phyloP scores from a whole-genome alignment of 2,888 invertebrate genomes.

The Hirudinaria manillensis region DNA sequence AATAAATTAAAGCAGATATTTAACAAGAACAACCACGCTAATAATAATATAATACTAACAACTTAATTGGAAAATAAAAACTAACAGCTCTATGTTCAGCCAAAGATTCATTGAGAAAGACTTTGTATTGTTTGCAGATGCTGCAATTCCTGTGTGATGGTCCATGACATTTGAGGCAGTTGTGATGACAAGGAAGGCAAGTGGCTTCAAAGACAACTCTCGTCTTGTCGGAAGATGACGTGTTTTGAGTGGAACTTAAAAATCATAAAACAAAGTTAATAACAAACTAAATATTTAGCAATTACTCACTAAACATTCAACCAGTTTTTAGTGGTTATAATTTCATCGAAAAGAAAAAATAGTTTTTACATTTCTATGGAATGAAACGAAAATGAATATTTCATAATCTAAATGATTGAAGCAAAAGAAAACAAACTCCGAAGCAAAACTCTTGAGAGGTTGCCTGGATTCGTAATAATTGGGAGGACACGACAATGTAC shows the following conservation, averaged over 20 bases:
- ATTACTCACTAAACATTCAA: too few species aligned
- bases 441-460: too few species aligned
- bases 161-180: constrained; percentile 67
- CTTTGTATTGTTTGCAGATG: constrained; percentile 44
- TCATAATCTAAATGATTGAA: too few species aligned
- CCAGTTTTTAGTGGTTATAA: too few species aligned
- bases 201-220: constrained; percentile 64
- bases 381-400: too few species aligned
- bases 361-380: too few species aligned
- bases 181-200: constrained; percentile 71
- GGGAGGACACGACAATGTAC: constrained; percentile 30
- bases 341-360: too few species aligned
- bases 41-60: background rate
- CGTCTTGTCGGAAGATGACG: background rate
- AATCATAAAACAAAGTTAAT: background rate
- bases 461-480: constrained; percentile 61
- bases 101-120: constrained; percentile 39
- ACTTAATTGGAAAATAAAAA: background rate
- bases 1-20: too few species aligned
- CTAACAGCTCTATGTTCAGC: constrained; percentile 11
- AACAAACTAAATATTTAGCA: background rate
- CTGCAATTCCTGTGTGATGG: constrained; percentile 44
- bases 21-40: too few species aligned
- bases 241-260: background rate
- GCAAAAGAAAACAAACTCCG: too few species aligned